These are phyloP conservation scores for Haplotaxodon microlepis DNA, from an alignment of 2,113 vertebrate genomes.

Conservation along the genomic window DNA sequence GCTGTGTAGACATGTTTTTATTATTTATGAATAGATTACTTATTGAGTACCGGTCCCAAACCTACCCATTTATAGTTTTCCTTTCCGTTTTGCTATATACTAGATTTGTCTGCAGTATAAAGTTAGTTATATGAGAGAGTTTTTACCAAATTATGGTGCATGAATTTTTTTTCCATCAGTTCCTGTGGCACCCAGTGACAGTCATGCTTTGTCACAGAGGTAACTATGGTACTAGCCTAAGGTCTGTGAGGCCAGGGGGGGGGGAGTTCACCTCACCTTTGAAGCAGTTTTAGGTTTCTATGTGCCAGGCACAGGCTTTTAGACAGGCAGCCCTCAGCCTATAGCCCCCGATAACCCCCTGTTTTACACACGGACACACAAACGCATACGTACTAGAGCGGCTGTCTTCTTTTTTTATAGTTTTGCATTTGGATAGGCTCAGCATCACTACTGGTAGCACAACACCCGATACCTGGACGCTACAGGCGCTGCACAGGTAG, in stretches of 20 bases:
- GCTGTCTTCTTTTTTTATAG: background rate
- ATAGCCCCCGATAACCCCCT: slow-evolving; percentile 6
- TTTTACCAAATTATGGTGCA: background rate
- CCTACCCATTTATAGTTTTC: background rate
- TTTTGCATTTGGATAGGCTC: background rate
- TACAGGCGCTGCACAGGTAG: background rate
- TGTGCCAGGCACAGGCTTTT: slow-evolving; percentile 42
- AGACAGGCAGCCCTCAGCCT: slow-evolving; percentile 35
- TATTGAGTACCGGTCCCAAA: background rate
- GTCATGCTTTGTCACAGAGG: background rate
- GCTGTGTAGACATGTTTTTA: background rate
- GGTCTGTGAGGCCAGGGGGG: background rate
- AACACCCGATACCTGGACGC: background rate
- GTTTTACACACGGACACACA: background rate
- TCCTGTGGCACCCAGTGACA: slow-evolving; percentile 5
- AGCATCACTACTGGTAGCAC: background rate
- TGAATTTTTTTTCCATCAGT: background rate
- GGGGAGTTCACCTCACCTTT: slow-evolving; percentile 18
- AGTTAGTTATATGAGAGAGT: background rate
- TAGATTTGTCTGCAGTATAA: background rate
- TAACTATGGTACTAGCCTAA: background rate
- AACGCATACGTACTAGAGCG: background rate
- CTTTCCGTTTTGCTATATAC: background rate
- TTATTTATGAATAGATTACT: background rate
- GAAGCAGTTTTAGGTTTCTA: slow-evolving; percentile 55